A percentile compares a stretch with the other conserved stretches of the same genome.
Evolutionary conservation across 1,140 invertebrate species (phyloP).

Genomic region (Colletes gigas): DNA sequence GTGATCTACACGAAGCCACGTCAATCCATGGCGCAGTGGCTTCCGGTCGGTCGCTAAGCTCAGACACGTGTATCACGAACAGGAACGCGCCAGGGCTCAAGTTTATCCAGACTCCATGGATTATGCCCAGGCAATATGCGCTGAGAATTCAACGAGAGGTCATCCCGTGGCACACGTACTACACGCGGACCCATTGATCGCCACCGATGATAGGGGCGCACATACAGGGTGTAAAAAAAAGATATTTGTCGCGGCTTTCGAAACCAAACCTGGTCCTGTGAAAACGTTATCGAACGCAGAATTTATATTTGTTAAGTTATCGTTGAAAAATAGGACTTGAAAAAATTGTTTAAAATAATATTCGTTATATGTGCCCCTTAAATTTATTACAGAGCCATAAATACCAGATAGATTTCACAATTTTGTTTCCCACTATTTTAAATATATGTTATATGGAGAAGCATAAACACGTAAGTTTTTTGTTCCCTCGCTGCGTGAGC

Average conservation of each 20-base stretch:
- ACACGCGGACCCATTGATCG: conserved; percentile 16
- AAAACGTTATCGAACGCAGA: no score
- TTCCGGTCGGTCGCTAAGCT: conserved; percentile 23
- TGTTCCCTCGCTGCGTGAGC: background rate
- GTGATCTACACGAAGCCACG: conserved; percentile 31
- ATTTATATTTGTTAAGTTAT: no score
- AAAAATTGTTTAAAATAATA: no score
- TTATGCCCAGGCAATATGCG: conserved; percentile 36
- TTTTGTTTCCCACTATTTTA: no score
- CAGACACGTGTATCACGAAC: conserved; percentile 8
- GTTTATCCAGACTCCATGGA: conserved; percentile 18
- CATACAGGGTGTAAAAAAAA: background rate
- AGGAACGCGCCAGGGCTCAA: background rate
- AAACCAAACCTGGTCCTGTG: no score
- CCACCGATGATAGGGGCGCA: conserved; percentile 4
- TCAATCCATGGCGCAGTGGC: conserved; percentile 12
- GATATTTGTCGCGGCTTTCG: background rate
- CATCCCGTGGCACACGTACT: background rate
- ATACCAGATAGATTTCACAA: no score
- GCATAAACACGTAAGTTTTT: background rate
- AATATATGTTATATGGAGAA: background rate
- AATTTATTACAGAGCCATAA: no score
- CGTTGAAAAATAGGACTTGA: no score
- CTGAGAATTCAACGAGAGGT: background rate
- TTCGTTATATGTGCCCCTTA: no score